Evolutionary conservation across 2,888 invertebrate genomes (phyloP), one percentile per base, ranked within the genome.

Genomic region (Mactromeris polynyma): DNA sequence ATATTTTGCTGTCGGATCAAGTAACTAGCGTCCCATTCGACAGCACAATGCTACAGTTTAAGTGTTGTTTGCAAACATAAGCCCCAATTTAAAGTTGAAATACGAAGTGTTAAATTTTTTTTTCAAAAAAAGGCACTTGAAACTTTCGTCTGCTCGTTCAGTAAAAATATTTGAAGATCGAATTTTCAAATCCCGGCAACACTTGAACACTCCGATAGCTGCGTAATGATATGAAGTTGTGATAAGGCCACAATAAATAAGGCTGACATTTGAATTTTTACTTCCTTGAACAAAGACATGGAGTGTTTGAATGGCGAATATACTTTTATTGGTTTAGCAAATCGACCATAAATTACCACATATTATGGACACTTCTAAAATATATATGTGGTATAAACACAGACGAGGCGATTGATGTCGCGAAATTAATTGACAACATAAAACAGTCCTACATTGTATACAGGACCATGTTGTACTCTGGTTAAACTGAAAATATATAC

Each of bases 1-100:
- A 87, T 83, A 87, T 87, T 87, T 79, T 87, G 36, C 54, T 83
- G 58, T 79, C 33, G 77, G 82, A 83, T 87, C 79, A 87, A 79
- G 46, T 83, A 36, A 79, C 83, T 78, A 42, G 58, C 38, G 26
- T 9, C 14, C 33, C 7, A 46, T 69, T 42, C 36, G 26, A 33
- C 79, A 11, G 33, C 46, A 69, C 83, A 73, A 83, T 83, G 79
- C 42, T 14, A 79, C 79, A 79, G 42, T 31, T 42, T 26, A 42
- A 79, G 42, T 31, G 42, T 42, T 79, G 79, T 79, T 79, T 79
- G 79, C 79, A 26, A 79, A 73, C 73, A 36, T 73, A 73, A 73
- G 73, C 73, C 36, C 33, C 73, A 73, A 73, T 73, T 73, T 73
- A 73, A 73, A 73, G 26, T 26, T 36, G 36, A 73, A 73, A 73